Evolutionary conservation across 2,888 invertebrate genomes (phyloP), one percentile per base, ranked within the genome.

Genomic region (Thalpophila matura): DNA sequence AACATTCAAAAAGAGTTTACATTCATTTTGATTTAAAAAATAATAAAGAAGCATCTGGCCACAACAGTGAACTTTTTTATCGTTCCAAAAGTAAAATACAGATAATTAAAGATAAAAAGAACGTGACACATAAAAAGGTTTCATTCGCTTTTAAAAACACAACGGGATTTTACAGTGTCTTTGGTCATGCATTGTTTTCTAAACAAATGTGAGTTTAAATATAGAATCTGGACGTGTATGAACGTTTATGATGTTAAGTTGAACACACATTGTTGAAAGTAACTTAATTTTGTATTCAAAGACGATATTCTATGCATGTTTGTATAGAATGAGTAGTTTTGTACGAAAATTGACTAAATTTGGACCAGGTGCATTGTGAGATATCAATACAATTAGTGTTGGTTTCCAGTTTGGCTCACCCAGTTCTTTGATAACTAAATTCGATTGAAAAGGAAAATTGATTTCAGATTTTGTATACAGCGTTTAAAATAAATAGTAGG

Each of bases 101-200:
- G 40, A 67, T 77, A 83, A 84, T 79, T 73, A 80, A 75, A 79
- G 69, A 75, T 77, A 74, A 73, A 81, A 82, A 77, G 76, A 73
- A 57, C 60, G 64, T 54, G 63, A 63, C 66, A 72, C 61, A 57
- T 66, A 79, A 80, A 78, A 77, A 70, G 64, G 60, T 51, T 60
- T 62, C 37, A 33, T 45, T 50, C 43, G 57, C 62, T 63, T 78
- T 53, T 61, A 38, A 60, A 74, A 77, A 72, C 68, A 68, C 60
- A 60, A 69, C 42, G 22, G 49, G 61, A 53, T 56, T 68, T 65
- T 86, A 89, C 85, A 80, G 78, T 77, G 84, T 84, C 84, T 72
- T 64, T 69, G 70, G 86, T 89, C 91, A 92, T 91, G 91, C 91
- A 89, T 90, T 92, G 92, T 93, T 90, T 88, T 87, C 82, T 81